Conservation (phyloP, 2,113 vertebrate genomes). For the Lamprologus speciosus region DNA sequence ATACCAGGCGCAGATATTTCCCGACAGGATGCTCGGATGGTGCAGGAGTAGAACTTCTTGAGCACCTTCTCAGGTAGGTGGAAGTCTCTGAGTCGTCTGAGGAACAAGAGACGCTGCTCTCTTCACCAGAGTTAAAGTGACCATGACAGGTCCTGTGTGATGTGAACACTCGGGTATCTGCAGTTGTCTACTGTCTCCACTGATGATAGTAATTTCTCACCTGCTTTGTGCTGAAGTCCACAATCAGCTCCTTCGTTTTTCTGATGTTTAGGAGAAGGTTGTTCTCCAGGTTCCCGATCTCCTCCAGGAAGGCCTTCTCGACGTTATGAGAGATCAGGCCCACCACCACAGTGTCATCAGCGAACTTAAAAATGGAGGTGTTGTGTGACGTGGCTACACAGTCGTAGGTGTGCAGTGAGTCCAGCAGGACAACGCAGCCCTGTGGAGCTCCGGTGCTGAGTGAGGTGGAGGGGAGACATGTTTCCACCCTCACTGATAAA, state of each 20-base stretch:
- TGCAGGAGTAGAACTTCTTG: neutral
- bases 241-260: neutral
- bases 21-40: neutral
- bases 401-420: neutral
- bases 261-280: neutral
- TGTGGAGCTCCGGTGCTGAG: neutral
- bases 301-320: neutral
- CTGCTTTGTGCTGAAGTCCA: neutral
- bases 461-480: neutral
- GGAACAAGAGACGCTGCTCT: neutral
- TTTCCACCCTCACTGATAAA: neutral
- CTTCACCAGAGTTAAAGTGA: neutral
- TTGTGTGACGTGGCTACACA: neutral
- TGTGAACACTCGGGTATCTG: neutral
- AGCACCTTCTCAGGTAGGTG: neutral
- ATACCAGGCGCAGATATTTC: neutral
- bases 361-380: neutral
- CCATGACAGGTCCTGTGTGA: neutral
- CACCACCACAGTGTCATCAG: neutral
- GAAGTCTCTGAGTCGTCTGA: neutral
- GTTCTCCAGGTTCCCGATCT: neutral
- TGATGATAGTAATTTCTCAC: neutral
- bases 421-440: neutral
- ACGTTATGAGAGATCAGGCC: neutral
- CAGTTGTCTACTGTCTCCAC: neutral